A percentile compares a stretch with the other conserved stretches of the same genome.
Evolutionary conservation across 53 echinoderm and acorn worm species (phyloP).

Genomic region (Paracentrotus lividus): DNA sequence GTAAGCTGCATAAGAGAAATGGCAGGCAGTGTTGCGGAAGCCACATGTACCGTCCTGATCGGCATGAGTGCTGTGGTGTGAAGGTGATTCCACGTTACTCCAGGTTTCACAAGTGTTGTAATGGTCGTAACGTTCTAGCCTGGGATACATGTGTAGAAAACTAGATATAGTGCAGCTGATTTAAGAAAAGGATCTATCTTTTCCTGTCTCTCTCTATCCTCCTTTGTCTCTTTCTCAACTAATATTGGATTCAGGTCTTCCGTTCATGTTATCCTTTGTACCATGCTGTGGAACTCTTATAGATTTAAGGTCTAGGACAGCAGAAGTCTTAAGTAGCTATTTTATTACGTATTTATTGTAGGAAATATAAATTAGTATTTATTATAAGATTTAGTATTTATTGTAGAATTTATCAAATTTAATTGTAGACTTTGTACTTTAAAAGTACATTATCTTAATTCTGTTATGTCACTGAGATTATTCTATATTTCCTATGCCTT

Average conservation of each 20-base stretch:
- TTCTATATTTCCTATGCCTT: too few relatives aligned
- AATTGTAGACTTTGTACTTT: too few relatives aligned
- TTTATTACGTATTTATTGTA: too few relatives aligned
- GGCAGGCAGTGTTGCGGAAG: constrained; percentile 58
- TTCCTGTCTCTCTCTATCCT: not conserved
- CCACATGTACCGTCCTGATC: constrained; percentile 59
- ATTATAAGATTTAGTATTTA: not conserved
- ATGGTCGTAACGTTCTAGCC: not conserved
- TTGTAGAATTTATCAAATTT: not conserved
- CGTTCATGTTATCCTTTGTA: not conserved
- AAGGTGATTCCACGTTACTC: not conserved
- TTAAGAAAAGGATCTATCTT: not conserved
- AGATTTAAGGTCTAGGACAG: not conserved
- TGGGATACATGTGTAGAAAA: not conserved
- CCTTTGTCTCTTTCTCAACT: not conserved
- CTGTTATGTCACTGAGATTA: too few relatives aligned
- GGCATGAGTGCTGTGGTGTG: constrained; percentile 66
- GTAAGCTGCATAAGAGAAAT: not conserved
- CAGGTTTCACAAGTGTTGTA: not conserved
- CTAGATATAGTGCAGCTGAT: not conserved
- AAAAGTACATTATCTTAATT: too few relatives aligned
- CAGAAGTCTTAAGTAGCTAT: not conserved
- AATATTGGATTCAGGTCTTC: not conserved
- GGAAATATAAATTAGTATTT: not conserved
- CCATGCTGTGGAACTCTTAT: not conserved